phyloP scores from a whole-genome alignment of 2,888 invertebrate genomes.

The Mythimna vitellina region DNA sequence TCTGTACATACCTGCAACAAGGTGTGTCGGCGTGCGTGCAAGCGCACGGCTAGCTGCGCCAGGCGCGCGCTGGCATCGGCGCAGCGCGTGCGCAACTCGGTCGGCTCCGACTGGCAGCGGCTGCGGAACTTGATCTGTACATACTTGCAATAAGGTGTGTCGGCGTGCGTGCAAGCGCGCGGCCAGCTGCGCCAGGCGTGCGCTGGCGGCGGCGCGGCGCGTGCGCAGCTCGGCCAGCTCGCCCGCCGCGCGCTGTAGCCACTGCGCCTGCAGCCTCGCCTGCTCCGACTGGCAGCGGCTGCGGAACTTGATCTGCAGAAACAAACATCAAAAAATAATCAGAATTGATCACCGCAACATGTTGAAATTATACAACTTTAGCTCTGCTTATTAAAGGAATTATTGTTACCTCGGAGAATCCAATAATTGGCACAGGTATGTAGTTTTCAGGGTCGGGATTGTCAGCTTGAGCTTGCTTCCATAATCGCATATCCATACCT shows the following conservation, averaged over 20 bases:
- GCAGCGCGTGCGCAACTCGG: slow-evolving; percentile 95
- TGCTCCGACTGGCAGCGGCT: slow-evolving; percentile 92
- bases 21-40: slow-evolving; percentile 95
- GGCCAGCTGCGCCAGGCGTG: slow-evolving; percentile 94
- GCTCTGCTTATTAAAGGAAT: background rate
- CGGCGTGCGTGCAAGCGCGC: slow-evolving; percentile 95
- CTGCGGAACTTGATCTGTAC: slow-evolving; percentile 91
- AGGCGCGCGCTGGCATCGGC: slow-evolving; percentile 95
- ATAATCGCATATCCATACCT: slow-evolving; percentile 97
- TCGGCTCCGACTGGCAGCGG: slow-evolving; percentile 95
- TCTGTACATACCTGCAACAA: slow-evolving; percentile 94
- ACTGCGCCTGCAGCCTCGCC: slow-evolving; percentile 95
- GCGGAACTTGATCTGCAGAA: slow-evolving; percentile 85
- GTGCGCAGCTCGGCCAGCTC: slow-evolving; percentile 67
- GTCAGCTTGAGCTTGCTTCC: slow-evolving; percentile 98
- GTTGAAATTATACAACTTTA: background rate
- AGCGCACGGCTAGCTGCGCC: slow-evolving; percentile 95
- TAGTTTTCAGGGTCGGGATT: slow-evolving; percentile 98
- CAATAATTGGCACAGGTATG: slow-evolving; percentile 98
- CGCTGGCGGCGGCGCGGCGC: slow-evolving; percentile 95
- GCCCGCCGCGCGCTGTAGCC: slow-evolving; percentile 95
- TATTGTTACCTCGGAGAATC: slow-evolving; percentile 93
- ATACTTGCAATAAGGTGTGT: slow-evolving; percentile 95
- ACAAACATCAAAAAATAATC: too few relatives aligned
- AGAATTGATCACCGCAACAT: too few relatives aligned